These are phyloP conservation scores for Anguilla marmorata DNA, from an alignment of 2,797 vertebrate species.

Conservation along the genomic window DNA sequence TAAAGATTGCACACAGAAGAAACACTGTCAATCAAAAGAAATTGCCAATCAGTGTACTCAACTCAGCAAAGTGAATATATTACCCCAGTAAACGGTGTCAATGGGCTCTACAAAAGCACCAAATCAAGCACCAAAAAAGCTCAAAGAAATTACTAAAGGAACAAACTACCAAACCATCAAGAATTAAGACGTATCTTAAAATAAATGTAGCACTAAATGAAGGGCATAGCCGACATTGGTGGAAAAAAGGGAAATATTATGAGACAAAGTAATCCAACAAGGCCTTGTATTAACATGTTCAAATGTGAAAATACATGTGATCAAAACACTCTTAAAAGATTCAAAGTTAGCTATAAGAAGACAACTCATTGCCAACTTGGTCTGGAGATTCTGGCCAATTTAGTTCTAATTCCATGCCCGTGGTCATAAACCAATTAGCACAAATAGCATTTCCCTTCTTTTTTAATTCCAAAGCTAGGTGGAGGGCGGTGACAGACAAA, in stretches of 20 bases:
- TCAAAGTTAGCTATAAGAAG: not conserved
- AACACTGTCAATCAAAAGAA: not conserved
- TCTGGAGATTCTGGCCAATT: not conserved
- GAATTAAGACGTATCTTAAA: not conserved
- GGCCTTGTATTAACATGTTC: too few relatives aligned
- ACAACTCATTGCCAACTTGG: not conserved
- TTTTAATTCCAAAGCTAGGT: slow-evolving; percentile 35
- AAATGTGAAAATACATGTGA: not conserved
- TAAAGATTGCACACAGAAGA: too few relatives aligned
- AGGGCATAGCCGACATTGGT: not conserved
- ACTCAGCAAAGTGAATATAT: not conserved
- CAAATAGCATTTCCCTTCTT: slow-evolving; percentile 40
- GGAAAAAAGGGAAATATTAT: not conserved
- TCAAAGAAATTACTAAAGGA: not conserved
- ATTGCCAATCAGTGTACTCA: not conserved
- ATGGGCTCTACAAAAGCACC: not conserved
- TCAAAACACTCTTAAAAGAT: not conserved
- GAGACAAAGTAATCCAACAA: not conserved
- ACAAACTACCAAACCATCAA: not conserved
- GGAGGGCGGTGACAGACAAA: slow-evolving; percentile 43
- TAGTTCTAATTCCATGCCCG: slow-evolving; percentile 25
- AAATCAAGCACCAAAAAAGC: not conserved
- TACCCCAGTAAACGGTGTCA: not conserved
- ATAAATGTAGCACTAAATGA: not conserved
- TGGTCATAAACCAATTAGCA: slow-evolving; percentile 46